Base-by-base conservation (phyloP, 2,888 invertebrate species). In the Drosophila nr. fundita region DNA sequence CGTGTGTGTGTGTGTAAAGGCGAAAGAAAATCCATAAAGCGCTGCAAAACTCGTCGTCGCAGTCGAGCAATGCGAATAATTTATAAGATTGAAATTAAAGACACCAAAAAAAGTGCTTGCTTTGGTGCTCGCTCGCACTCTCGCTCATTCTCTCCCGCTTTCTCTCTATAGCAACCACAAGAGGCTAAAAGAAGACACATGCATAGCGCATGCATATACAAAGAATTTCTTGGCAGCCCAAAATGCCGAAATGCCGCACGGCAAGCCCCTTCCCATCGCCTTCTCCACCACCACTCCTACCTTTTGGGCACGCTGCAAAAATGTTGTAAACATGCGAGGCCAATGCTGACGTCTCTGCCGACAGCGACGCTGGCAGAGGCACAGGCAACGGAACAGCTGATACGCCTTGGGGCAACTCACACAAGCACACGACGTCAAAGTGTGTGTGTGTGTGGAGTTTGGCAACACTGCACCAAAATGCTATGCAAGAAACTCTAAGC, bases 251-350 rank as follows among this genome's bases (percentile, higher is more conserved):
- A 76, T 66, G 59, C 65, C 57, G 42, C 57, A 45, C 45, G 45
- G 45, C 21, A 45, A 21, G 5, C 8, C 38, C 13, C 4, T 24
- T 4, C 34, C 15, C 27, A 2, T 45, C 6, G 21, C 5, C 11
- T 2, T 15, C 18, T 4, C 24, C 4, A 15, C 3, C 36, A 6
- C 4, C 27, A 8, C 10, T 29, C 29, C 13, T 32, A n/a, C 54
- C 58, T 32, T 53, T 49, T 30, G 57, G 54, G 52, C 60, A 27
- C 65, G 29, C 42, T 75, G 77, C 77, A 79, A 70, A 68, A 82
- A 82, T 77, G 68, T 74, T 88, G 83, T 88, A 84, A 86, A 86
- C 89, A 84, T 86, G 83, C 83, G 76, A 71, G 83, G 85, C 69
- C 82, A 40, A 57, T 54, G 66, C 48, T 36, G 53, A 54, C 58